A percentile compares a stretch with the other conserved stretches of the same genome.
Conservation (phyloP, 1,140 invertebrate genomes). For the Drosophila littoralis region DNA sequence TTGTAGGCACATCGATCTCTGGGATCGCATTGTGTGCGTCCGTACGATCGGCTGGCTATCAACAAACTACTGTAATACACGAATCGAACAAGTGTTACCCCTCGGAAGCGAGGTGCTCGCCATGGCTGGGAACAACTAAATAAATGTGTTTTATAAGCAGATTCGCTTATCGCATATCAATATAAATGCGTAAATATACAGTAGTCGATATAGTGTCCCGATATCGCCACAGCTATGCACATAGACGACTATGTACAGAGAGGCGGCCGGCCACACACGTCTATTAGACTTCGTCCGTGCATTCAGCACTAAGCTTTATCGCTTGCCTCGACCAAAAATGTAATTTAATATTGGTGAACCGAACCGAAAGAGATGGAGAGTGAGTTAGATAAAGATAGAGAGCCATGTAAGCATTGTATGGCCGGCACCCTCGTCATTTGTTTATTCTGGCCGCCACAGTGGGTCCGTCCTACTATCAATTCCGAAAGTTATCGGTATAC, state of each 20-base stretch:
- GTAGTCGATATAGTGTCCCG: conserved; percentile 74
- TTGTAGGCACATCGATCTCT: conserved; percentile 55
- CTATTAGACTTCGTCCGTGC: conserved; percentile 43
- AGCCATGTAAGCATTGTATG: conserved; percentile 45
- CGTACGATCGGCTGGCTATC: conserved; percentile 68
- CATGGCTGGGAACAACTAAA: conserved; percentile 66
- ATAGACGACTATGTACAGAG: conserved; percentile 24
- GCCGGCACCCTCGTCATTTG: conserved; percentile 15
- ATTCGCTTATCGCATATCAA: conserved; percentile 81
- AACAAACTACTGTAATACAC: conserved; percentile 82
- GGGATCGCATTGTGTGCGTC: conserved; percentile 52
- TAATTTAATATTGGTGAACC: neutral
- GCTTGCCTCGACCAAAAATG: conserved; percentile 13
- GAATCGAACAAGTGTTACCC: conserved; percentile 80
- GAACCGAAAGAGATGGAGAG: neutral
- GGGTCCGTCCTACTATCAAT: neutral
- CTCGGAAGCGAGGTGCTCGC: conserved; percentile 40
- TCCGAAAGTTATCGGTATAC: conserved; percentile 44
- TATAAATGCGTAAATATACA: conserved; percentile 83
- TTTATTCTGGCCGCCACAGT: conserved; percentile 27
- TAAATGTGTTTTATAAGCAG: conserved; percentile 82
- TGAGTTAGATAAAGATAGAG: neutral
- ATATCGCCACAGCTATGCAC: conserved; percentile 49
- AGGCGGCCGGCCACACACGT: neutral
- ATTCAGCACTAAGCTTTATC: conserved; percentile 46